phyloP scores from a whole-genome alignment of 2,113 vertebrate species.

The Vicugna pacos region DNA sequence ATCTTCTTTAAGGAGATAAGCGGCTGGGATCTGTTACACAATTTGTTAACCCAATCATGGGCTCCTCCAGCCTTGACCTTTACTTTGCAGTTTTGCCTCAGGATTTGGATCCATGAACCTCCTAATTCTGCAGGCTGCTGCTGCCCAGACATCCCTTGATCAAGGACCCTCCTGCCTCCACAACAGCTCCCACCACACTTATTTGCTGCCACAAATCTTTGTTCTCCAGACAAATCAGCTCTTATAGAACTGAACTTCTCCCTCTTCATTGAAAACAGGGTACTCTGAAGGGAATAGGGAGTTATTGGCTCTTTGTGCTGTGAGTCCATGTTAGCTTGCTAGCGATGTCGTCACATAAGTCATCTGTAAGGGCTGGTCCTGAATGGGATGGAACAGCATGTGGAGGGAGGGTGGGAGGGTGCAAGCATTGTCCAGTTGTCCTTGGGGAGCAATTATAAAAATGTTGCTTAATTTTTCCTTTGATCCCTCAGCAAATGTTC shows the following conservation, averaged over 20 bases:
- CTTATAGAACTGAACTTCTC: background rate
- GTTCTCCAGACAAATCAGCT: background rate
- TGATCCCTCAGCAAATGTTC: background rate
- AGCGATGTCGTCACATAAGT: background rate
- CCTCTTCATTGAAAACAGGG: background rate
- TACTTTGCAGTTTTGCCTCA: background rate
- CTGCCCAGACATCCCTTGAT: background rate
- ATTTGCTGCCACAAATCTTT: background rate
- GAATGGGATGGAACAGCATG: background rate
- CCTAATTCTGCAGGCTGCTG: background rate
- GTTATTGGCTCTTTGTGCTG: background rate
- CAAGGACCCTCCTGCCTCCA: rapidly evolving
- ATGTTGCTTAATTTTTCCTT: background rate
- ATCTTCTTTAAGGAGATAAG: too few relatives aligned
- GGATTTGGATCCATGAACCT: background rate
- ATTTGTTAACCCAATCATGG: too few relatives aligned
- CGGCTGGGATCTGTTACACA: too few relatives aligned
- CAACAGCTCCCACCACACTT: background rate
- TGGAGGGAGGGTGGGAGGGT: background rate
- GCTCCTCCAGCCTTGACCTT: background rate
- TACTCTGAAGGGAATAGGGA: background rate
- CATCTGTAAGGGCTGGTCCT: background rate
- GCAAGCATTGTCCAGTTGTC: background rate
- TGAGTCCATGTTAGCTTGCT: background rate
- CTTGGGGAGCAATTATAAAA: background rate